Percentiles rank a stretch among this genome's conserved stretches.
These are phyloP conservation scores for Microplitis deprimator DNA, from an alignment of 2,888 invertebrate genomes.

Conservation along the genomic window DNA sequence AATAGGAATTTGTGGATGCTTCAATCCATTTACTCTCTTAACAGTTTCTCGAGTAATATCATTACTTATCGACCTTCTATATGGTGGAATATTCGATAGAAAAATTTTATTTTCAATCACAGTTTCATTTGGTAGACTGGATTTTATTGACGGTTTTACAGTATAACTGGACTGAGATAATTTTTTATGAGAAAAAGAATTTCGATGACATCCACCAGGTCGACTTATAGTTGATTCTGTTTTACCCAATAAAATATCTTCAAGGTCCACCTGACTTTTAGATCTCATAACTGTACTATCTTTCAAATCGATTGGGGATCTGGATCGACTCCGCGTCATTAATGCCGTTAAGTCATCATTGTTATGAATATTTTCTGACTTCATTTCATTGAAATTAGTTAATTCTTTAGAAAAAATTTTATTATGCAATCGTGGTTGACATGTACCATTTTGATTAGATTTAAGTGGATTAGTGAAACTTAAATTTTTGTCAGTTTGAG, in stretches of 20 bases:
- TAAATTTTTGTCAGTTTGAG: constrained; percentile 30
- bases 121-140: constrained; percentile 45
- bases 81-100: constrained; percentile 60
- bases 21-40: constrained; percentile 48
- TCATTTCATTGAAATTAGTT: constrained; percentile 42
- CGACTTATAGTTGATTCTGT: constrained; percentile 45
- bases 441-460: no score
- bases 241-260: constrained; percentile 63
- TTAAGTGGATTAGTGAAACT: constrained; percentile 10
- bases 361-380: constrained; percentile 52
- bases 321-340: constrained; percentile 63
- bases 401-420: constrained; percentile 21
- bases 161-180: neutral
- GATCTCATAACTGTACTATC: constrained; percentile 59
- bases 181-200: constrained; percentile 24
- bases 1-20: constrained; percentile 62
- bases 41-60: constrained; percentile 50
- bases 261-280: constrained; percentile 64
- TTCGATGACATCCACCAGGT: constrained; percentile 47
- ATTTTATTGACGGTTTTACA: neutral
- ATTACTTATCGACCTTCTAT: constrained; percentile 48
- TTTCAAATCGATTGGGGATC: constrained; percentile 65
- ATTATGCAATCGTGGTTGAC: neutral
- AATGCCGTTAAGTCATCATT: constrained; percentile 63
- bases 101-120: constrained; percentile 57